These are phyloP conservation scores for Seriola quinqueradiata DNA, from an alignment of 2,113 vertebrate species.

Conservation along the genomic window DNA sequence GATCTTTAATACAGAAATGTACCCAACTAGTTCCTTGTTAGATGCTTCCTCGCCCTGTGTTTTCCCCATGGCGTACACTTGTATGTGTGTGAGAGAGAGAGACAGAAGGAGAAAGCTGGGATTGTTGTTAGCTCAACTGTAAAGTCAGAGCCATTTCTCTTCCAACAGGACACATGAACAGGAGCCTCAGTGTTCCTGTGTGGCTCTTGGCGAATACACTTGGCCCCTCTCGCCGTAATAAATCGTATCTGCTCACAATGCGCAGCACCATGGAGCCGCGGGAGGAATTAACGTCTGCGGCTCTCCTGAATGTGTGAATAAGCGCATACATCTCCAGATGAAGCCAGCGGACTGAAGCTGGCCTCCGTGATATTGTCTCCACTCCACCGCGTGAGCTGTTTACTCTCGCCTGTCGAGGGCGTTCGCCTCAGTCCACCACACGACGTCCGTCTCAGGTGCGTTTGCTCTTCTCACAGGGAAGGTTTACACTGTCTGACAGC, in stretches of 20 bases:
- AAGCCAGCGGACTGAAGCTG: conserved; percentile 51
- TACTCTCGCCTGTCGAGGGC: conserved; percentile 35
- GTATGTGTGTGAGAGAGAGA: background rate
- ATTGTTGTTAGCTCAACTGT: conserved; percentile 11
- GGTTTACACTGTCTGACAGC: conserved; percentile 32
- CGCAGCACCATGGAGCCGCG: conserved; percentile 69
- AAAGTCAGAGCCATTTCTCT: conserved; percentile 38
- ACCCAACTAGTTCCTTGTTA: background rate
- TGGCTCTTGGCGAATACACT: conserved; percentile 44
- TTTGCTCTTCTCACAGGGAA: conserved; percentile 24
- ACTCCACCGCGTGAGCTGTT: conserved; percentile 54
- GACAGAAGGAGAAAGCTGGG: background rate
- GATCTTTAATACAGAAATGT: background rate
- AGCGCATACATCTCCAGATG: conserved; percentile 60
- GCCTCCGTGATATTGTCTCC: conserved; percentile 39
- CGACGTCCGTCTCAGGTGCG: conserved; percentile 25
- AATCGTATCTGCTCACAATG: conserved; percentile 75
- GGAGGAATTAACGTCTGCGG: conserved; percentile 60
- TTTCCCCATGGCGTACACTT: conserved; percentile 46
- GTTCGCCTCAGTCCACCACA: conserved; percentile 68
- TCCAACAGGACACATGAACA: conserved; percentile 63
- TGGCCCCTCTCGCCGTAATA: conserved; percentile 62
- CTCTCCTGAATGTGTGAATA: conserved; percentile 25
- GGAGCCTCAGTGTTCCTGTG: conserved; percentile 55
- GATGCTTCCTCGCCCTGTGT: background rate